A percentile compares a stretch with the other conserved stretches of the same genome.
These are phyloP conservation scores for Trachelus stipa DNA, from an alignment of 2,888 invertebrate species.

Conservation along the genomic window DNA sequence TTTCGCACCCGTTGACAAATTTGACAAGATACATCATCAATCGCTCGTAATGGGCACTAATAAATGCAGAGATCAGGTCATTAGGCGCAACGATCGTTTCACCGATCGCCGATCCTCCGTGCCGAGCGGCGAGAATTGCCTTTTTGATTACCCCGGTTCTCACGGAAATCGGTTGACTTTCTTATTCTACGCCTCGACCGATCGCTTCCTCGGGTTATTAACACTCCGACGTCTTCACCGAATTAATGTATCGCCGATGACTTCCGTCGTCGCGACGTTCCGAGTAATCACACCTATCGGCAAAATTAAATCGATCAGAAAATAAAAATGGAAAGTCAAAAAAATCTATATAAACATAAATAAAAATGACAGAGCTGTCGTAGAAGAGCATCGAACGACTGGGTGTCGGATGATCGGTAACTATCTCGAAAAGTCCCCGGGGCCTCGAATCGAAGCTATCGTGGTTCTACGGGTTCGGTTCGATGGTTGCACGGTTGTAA, in stretches of 20 bases:
- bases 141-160: conserved; percentile 59
- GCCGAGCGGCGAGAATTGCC: conserved; percentile 42
- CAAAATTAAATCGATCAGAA: background rate
- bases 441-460: background rate
- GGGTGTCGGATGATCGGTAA: background rate
- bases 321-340: background rate
- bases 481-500: background rate
- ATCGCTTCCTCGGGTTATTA: background rate
- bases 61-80: conserved; percentile 63
- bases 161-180: conserved; percentile 46
- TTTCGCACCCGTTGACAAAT: conserved; percentile 63
- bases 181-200: background rate
- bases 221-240: background rate
- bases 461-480: background rate
- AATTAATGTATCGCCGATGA: background rate
- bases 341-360: background rate
- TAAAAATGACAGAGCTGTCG: background rate
- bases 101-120: conserved; percentile 36
- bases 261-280: background rate
- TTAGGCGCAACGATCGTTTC: conserved; percentile 53
- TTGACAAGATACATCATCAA: conserved; percentile 63
- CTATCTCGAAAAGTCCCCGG: background rate
- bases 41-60: conserved; percentile 59
- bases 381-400: background rate
- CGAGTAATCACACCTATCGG: background rate